These are phyloP conservation scores for Silurus asotus DNA, from an alignment of 2,113 vertebrate species.

Conservation along the genomic window DNA sequence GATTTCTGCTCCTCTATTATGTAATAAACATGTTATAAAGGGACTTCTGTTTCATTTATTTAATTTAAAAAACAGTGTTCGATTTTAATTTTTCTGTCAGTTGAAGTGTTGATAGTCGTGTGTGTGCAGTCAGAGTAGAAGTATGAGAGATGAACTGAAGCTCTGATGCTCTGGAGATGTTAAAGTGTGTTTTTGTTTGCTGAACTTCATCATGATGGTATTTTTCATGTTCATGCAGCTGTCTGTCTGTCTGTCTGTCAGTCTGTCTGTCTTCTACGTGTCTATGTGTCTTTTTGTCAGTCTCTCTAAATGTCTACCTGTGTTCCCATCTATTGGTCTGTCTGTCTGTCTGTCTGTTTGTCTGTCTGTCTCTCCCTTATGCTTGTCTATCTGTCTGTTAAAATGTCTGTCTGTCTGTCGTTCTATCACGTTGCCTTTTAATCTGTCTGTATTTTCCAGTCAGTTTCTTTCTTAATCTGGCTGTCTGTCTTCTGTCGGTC, in stretches of 20 bases:
- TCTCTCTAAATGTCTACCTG: background rate
- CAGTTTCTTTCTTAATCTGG: background rate
- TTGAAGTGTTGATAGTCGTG: background rate
- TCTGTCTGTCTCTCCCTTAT: background rate
- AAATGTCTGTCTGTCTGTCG: background rate
- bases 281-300: background rate
- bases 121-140: background rate
- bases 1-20: background rate
- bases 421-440: background rate
- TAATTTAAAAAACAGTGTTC: background rate
- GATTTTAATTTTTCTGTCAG: background rate
- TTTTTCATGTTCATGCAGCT: background rate
- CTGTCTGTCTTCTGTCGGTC: background rate
- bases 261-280: background rate
- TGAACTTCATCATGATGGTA: background rate
- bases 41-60: background rate
- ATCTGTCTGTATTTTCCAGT: too few relatives aligned
- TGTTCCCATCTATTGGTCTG: background rate
- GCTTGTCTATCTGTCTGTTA: background rate
- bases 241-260: background rate
- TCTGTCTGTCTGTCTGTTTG: too few relatives aligned
- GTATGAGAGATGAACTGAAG: too few relatives aligned
- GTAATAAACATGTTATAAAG: background rate
- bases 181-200: too few relatives aligned
- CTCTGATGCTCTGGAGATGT: background rate